These are phyloP conservation scores for Microcebus ravelobensis DNA, from an alignment of 2,113 vertebrate genomes.

Conservation along the genomic window DNA sequence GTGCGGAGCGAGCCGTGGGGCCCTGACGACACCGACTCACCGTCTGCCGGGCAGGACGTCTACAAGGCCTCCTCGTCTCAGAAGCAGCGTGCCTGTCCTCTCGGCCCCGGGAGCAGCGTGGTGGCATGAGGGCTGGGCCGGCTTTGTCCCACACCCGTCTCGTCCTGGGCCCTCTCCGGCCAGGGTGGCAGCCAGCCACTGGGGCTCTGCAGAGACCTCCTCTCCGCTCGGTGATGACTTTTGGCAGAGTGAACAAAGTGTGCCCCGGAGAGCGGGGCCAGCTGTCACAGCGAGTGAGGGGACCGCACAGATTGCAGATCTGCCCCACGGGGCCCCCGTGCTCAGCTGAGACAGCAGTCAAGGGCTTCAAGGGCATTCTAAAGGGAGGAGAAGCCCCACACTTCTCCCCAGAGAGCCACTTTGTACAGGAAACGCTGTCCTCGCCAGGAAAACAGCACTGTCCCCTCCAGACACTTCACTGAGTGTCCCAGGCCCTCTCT, in stretches of 20 bases:
- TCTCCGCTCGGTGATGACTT: not conserved
- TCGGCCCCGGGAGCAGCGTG: not conserved
- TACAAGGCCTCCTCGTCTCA: not conserved
- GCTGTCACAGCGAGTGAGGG: not conserved
- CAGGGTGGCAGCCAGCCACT: accelerated
- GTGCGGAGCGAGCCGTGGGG: not conserved
- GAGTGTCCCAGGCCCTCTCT: not conserved
- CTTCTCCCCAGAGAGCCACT: not conserved
- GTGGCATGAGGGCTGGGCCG: accelerated
- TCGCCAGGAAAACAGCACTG: not conserved
- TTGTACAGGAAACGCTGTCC: not conserved
- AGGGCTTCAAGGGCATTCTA: not conserved
- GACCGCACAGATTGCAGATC: not conserved
- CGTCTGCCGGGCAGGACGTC: not conserved
- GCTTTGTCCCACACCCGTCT: not conserved
- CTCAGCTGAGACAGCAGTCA: not conserved
- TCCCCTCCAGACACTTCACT: not conserved
- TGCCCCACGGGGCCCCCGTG: not conserved
- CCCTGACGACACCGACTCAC: accelerated
- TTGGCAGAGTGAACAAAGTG: slow-evolving; percentile 32
- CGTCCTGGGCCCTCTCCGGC: not conserved
- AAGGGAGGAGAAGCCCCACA: not conserved
- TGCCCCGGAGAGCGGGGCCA: accelerated
- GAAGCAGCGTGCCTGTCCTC: not conserved
- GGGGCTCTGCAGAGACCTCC: accelerated